Evolutionary conservation across 1,140 invertebrate genomes (phyloP).

Genomic region (Philaenus spumarius): DNA sequence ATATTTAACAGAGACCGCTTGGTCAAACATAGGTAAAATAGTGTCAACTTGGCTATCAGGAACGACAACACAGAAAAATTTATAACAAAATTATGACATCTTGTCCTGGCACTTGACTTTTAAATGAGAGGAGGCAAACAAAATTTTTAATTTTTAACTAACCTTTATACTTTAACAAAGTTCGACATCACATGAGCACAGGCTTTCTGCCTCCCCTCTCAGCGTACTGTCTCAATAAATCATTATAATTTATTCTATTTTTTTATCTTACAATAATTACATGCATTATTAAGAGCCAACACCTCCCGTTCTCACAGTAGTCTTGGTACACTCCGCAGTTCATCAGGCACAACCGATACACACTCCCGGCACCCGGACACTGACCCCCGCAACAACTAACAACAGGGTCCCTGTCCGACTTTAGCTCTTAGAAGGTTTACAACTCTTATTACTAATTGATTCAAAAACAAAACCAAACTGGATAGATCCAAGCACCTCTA

Average conservation of each 20-base stretch:
- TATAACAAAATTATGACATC: slow-evolving; percentile 26
- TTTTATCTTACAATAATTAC: slow-evolving; percentile 33
- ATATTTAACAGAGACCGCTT: slow-evolving; percentile 5
- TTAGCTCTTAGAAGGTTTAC: not conserved
- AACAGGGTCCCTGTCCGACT: slow-evolving; percentile 7
- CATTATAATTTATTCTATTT: slow-evolving; percentile 18
- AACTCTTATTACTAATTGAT: not conserved
- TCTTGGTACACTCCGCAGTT: not conserved
- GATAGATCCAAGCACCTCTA: not conserved
- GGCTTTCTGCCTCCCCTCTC: slow-evolving; percentile 12
- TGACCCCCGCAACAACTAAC: slow-evolving; percentile 20
- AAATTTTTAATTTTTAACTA: slow-evolving; percentile 24
- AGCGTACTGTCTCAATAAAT: slow-evolving; percentile 17
- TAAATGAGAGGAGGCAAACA: slow-evolving; percentile 20
- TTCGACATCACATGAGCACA: slow-evolving; percentile 23
- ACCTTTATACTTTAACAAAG: slow-evolving; percentile 20
- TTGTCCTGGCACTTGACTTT: slow-evolving; percentile 19
- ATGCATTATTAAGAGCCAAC: slow-evolving; percentile 26
- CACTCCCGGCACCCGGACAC: slow-evolving; percentile 1
- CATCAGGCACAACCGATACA: slow-evolving; percentile 6
- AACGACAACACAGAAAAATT: slow-evolving; percentile 28
- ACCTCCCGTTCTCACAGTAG: not conserved
- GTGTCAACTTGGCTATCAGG: slow-evolving; percentile 24
- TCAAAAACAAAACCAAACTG: not conserved
- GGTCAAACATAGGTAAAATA: slow-evolving; percentile 20